Evolutionary conservation across 2,888 invertebrate genomes (phyloP).

Genomic region (Mayetiola destructor): DNA sequence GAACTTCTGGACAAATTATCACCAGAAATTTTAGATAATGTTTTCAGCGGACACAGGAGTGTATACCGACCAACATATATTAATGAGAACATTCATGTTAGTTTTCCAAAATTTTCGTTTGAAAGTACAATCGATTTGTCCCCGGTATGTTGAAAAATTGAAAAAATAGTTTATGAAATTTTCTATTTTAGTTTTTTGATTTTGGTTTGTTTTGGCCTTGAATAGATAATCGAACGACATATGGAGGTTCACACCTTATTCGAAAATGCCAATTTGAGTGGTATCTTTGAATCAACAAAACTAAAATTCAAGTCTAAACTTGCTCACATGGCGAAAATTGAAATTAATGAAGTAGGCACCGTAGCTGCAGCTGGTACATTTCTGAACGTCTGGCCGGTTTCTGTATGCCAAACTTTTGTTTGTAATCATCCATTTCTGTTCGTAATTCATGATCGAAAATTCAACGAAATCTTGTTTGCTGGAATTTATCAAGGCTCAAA

Average conservation of each 20-base stretch:
- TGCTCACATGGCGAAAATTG: neutral
- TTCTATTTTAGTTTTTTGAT: neutral
- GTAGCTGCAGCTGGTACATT: neutral
- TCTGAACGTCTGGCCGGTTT: neutral
- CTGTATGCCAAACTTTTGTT: neutral
- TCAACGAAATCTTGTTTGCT: too few relatives aligned
- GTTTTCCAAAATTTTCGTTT: neutral
- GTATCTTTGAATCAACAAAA: neutral
- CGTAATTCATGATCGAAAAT: too few relatives aligned
- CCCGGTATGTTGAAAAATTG: neutral
- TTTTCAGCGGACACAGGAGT: neutral
- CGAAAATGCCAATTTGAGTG: neutral
- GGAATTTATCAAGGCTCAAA: too few relatives aligned
- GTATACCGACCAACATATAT: neutral
- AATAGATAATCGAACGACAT: neutral
- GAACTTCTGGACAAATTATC: neutral
- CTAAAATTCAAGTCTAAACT: neutral
- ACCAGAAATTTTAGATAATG: neutral
- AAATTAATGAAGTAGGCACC: neutral
- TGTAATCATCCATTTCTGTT: constrained; percentile 2
- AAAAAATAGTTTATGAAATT: too few relatives aligned
- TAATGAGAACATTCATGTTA: neutral
- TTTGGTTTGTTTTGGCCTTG: neutral
- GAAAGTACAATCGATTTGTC: neutral
- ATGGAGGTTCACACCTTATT: neutral